phyloP scores from a whole-genome alignment of 2,113 vertebrate species.

The Ia io region DNA sequence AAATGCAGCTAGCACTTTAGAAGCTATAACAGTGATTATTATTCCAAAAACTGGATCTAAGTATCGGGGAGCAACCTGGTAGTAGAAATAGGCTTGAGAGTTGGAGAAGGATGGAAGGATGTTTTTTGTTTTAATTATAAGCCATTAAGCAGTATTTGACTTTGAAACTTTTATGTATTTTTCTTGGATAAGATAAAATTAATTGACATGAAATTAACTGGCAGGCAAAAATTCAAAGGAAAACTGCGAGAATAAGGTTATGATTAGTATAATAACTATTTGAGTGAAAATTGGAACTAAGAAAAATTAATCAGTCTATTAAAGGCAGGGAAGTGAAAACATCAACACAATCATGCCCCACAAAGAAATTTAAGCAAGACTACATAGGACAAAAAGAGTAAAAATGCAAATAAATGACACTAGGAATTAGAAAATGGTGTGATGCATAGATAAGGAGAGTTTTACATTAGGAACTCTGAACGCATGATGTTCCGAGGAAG shows the following conservation, averaged over 20 bases:
- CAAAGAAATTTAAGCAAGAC: not conserved
- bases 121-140: not conserved
- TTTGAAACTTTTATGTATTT: slow-evolving; percentile 31
- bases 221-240: slow-evolving; percentile 28
- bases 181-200: slow-evolving; percentile 37
- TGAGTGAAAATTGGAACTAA: slow-evolving; percentile 49
- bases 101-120: not conserved
- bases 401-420: not conserved
- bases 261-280: slow-evolving; percentile 2
- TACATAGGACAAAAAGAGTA: not conserved
- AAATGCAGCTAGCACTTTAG: not conserved
- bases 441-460: not conserved
- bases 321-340: not conserved
- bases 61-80: not conserved
- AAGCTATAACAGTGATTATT: not conserved
- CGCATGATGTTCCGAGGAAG: not conserved
- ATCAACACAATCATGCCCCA: not conserved
- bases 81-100: not conserved
- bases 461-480: not conserved
- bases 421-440: slow-evolving; percentile 37
- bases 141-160: not conserved
- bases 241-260: slow-evolving; percentile 2
- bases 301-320: slow-evolving; percentile 17
- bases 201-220: slow-evolving; percentile 46
- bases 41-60: not conserved